These are phyloP conservation scores for Cantharis rufa DNA, from an alignment of 2,888 invertebrate genomes.

Conservation along the genomic window DNA sequence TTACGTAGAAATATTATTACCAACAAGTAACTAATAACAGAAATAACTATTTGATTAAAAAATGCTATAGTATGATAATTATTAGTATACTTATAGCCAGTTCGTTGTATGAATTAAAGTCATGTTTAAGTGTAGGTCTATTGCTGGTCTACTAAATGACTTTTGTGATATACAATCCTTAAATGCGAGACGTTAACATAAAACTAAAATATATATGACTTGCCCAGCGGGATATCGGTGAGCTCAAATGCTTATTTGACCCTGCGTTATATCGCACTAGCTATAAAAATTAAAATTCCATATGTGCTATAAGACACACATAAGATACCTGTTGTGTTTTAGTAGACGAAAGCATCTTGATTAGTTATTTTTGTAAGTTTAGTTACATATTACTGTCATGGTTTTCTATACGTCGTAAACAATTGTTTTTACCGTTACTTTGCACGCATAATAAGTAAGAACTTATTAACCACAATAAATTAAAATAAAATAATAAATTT, in stretches of 20 bases:
- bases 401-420: constrained; percentile 9
- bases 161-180: constrained; percentile 40
- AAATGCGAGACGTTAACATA: constrained; percentile 41
- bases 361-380: constrained; percentile 31
- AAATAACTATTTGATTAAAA: background rate
- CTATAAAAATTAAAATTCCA: constrained; percentile 43
- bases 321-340: constrained; percentile 39
- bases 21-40: background rate
- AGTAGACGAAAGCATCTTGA: constrained; percentile 26
- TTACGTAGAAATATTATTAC: no score
- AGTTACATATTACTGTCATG: constrained; percentile 32
- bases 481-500: background rate
- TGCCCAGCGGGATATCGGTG: constrained; percentile 36
- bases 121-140: constrained; percentile 12
- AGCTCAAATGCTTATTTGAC: constrained; percentile 25
- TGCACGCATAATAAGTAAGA: background rate
- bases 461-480: background rate
- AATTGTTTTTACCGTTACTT: background rate
- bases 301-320: constrained; percentile 39
- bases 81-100: background rate
- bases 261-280: constrained; percentile 30
- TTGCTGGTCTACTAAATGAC: constrained; percentile 35
- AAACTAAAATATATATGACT: constrained; percentile 40
- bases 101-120: background rate
- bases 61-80: background rate